Percentiles rank a stretch among this genome's conserved stretches.
Conservation (phyloP, 1,140 invertebrate species). For the Panagrolaimus sp. region DNA sequence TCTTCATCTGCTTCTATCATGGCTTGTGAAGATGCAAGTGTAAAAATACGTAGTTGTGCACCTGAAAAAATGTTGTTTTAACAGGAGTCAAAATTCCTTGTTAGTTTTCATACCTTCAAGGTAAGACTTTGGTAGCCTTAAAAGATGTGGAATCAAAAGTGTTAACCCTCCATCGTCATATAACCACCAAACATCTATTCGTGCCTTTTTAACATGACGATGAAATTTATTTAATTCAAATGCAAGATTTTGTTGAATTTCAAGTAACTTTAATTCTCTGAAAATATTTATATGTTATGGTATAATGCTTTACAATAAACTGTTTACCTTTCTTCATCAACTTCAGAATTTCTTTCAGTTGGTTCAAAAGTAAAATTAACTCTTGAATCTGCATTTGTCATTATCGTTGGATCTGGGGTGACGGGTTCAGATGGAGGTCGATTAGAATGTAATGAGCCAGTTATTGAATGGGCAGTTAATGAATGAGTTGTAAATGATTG, state of each 20-base stretch:
- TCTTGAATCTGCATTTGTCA: no score
- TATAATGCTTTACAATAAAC: no score
- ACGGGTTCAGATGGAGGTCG: no score
- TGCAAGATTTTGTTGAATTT: conserved; percentile 8
- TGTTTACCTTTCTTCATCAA: no score
- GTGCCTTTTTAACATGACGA: conserved; percentile 62
- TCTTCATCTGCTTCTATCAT: conserved; percentile 22
- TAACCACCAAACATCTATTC: conserved; percentile 90
- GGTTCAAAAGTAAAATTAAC: no score
- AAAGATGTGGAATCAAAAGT: conserved; percentile 28
- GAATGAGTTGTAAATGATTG: no score
- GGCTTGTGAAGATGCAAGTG: not conserved
- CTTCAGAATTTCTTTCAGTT: no score
- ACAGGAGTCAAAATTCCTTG: no score
- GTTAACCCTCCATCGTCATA: conserved; percentile 80
- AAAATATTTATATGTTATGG: not conserved
- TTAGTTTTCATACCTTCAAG: not conserved
- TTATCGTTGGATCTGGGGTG: no score
- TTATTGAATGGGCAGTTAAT: no score
- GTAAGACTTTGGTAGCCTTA: conserved; percentile 29
- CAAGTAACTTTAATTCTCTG: conserved; percentile 2
- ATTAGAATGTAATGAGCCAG: no score
- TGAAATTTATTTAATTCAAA: conserved; percentile 23
- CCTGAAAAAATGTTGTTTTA: no score
- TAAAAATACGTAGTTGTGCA: not conserved